Evolutionary conservation across 2,113 vertebrate species (phyloP).

Genomic region (Calcarius ornatus): DNA sequence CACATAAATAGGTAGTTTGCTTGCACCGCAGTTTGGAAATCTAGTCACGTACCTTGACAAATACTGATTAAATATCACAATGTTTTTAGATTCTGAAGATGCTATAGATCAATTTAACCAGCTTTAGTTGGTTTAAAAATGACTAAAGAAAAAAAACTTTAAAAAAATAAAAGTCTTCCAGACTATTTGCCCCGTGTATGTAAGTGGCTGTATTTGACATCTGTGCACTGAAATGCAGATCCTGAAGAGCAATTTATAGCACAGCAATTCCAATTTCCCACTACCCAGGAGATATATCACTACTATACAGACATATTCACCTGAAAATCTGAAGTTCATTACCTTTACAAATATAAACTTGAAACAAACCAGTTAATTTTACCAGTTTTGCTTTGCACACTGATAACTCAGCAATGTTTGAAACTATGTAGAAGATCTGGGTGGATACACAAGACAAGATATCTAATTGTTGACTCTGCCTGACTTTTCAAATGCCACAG

Average conservation of each 20-base stretch:
- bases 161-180: not conserved
- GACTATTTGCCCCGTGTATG: not conserved
- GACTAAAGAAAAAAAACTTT: not conserved
- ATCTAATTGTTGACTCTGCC: not conserved
- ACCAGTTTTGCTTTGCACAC: not conserved
- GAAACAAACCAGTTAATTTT: not conserved
- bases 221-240: not conserved
- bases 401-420: not conserved
- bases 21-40: not conserved
- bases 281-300: not conserved
- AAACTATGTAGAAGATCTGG: not conserved
- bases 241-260: not conserved
- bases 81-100: not conserved
- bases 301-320: not conserved
- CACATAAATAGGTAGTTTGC: not conserved
- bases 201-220: not conserved
- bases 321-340: not conserved
- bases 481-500: conserved; percentile 24
- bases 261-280: not conserved
- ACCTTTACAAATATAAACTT: not conserved
- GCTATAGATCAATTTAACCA: not conserved
- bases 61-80: not conserved
- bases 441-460: not conserved
- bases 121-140: not conserved
- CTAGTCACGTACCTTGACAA: not conserved